A percentile compares a stretch with the other conserved stretches of the same genome.
phyloP scores from a whole-genome alignment of 2,888 invertebrate genomes.

The Xestia c-nigrum region DNA sequence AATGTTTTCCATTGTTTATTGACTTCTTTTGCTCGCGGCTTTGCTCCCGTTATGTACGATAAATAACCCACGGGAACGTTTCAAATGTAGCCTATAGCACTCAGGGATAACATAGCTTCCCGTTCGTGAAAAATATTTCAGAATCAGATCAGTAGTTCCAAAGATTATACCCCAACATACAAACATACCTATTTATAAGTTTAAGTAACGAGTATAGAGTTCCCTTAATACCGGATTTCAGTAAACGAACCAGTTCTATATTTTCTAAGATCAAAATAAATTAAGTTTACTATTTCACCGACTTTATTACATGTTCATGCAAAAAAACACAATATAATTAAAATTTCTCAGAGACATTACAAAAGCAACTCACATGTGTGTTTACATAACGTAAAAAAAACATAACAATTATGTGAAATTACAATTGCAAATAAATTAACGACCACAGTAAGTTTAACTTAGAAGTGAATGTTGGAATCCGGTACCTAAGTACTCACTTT shows the following conservation, averaged over 20 bases:
- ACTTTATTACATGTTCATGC: neutral
- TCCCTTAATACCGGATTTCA: neutral
- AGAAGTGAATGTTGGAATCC: slow-evolving; percentile 22
- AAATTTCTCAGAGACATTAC: slow-evolving; percentile 13
- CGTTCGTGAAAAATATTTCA: too few relatives aligned
- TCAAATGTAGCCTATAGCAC: too few relatives aligned
- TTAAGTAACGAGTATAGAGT: too few relatives aligned
- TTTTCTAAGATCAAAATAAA: neutral
- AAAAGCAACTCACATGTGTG: slow-evolving; percentile 6
- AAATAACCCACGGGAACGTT: too few relatives aligned
- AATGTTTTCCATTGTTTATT: neutral
- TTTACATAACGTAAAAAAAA: slow-evolving; percentile 24
- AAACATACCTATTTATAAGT: too few relatives aligned
- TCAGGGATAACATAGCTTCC: too few relatives aligned
- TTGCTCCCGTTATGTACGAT: too few relatives aligned
- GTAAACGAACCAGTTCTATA: neutral
- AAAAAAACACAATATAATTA: neutral
- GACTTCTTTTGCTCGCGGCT: too few relatives aligned
- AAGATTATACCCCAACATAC: too few relatives aligned
- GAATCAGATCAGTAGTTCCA: too few relatives aligned
- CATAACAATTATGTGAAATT: slow-evolving; percentile 39
- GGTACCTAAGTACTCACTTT: neutral
- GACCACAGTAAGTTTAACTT: neutral
- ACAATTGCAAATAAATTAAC: slow-evolving; percentile 28
- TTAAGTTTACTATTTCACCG: neutral